Evolutionary conservation across 2,797 vertebrate genomes (phyloP).

Genomic region (Mycteria americana): DNA sequence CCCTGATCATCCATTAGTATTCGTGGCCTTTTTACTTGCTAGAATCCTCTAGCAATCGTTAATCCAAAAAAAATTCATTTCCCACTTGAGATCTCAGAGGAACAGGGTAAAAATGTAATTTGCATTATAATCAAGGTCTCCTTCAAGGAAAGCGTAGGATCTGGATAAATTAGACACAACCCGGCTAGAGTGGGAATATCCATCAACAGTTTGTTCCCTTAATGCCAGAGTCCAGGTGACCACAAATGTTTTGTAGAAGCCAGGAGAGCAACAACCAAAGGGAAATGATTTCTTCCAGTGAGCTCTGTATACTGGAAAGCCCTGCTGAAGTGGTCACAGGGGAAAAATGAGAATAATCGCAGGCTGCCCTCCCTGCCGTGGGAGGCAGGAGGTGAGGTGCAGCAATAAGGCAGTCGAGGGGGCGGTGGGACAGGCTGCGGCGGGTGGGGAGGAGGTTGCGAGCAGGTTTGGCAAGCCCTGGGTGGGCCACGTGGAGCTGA

Average conservation of each 20-base stretch:
- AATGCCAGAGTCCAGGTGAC: neutral
- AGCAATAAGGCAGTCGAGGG: neutral
- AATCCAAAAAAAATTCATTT: neutral
- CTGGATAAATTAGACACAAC: neutral
- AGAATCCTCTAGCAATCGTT: neutral
- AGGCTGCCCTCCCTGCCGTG: neutral
- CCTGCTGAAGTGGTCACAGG: neutral
- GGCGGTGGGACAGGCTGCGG: neutral
- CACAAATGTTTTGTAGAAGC: neutral
- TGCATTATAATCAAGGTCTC: neutral
- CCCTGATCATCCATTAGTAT: neutral
- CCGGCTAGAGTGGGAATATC: neutral
- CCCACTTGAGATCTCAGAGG: neutral
- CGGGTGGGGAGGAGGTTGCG: accelerated
- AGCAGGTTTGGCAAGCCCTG: neutral
- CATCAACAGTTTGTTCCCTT: neutral
- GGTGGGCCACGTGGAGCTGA: neutral
- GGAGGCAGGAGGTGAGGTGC: neutral
- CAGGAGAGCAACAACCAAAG: neutral
- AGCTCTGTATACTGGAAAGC: neutral
- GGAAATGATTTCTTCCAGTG: neutral
- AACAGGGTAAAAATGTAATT: neutral
- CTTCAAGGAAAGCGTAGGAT: neutral
- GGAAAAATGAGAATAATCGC: neutral
- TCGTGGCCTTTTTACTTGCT: neutral